Conservation (phyloP, 1,140 invertebrate genomes). For the Drusus annulatus region DNA sequence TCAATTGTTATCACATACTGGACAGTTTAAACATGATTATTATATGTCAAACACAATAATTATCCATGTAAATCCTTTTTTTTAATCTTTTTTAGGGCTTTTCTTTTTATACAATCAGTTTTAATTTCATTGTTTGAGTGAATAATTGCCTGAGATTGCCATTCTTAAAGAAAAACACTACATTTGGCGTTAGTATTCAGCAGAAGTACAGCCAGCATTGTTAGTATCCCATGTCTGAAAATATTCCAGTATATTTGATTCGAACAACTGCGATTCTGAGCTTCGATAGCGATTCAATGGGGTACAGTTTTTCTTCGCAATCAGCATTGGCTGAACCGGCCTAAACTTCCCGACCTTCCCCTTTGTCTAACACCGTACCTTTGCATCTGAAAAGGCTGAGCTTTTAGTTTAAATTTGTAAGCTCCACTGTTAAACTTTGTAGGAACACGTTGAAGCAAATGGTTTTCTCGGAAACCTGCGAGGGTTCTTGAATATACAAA, state of each 20-base stretch:
- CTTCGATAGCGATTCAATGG: conserved; percentile 20
- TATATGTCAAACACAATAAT: too few relatives aligned
- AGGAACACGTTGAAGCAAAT: conserved; percentile 30
- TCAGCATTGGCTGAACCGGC: not conserved
- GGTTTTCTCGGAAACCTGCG: not conserved
- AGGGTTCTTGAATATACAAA: conserved; percentile 24
- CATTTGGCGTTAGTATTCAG: too few relatives aligned
- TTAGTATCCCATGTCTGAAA: not conserved
- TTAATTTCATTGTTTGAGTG: too few relatives aligned
- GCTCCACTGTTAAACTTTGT: conserved; percentile 33
- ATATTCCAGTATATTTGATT: conserved; percentile 11
- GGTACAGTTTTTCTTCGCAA: conserved; percentile 14
- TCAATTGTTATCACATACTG: too few relatives aligned
- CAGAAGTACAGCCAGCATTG: too few relatives aligned
- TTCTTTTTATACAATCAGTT: too few relatives aligned
- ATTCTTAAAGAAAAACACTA: too few relatives aligned
- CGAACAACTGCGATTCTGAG: not conserved
- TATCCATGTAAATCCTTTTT: too few relatives aligned
- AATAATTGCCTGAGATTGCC: too few relatives aligned
- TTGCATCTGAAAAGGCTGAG: conserved; percentile 39
- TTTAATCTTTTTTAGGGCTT: too few relatives aligned
- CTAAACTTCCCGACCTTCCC: conserved; percentile 18
- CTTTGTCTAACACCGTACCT: conserved; percentile 27
- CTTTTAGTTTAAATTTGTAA: conserved; percentile 36
- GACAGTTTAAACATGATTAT: too few relatives aligned